Evolutionary conservation across 2,888 invertebrate species (phyloP), one percentile per base, ranked within the genome.

Genomic region (Boloria euphrosyne): DNA sequence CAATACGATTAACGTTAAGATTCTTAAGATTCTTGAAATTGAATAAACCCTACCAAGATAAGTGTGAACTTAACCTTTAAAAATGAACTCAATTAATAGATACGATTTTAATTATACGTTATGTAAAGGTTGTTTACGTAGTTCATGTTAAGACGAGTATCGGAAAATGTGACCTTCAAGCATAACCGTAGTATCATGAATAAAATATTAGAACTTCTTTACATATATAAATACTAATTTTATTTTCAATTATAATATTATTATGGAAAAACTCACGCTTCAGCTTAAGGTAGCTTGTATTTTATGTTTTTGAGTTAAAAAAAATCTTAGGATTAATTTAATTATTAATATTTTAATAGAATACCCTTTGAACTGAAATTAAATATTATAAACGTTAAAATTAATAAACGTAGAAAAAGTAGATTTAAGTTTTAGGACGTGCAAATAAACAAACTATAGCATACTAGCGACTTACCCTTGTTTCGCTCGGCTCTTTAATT

Each of bases 151-250:
- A 46, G 57, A 22, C 22, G 0, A 57, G n/a, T 57, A 46, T 57
- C 46, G 46, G 27, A 57, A 16, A 57, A 46, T 57, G 44, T 22
- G 57, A 57, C 57, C 27, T 57, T 46, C 46, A 46, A 27, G 10
- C 31, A 38, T 22, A 22, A 57, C 22, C 13, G 31, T 38, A 38
- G 31, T 38, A 27, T 13, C 46, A 57, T 57, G 57, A 57, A 57
- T 57, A 57, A 57, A 57, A 57, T 46, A 57, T 57, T 22, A 22
- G 13, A 22, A 4, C 22, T 27, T 2, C 46, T 57, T 46, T 46
- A 46, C 57, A 57, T 57, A 57, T 27, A 57, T 57, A 27, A 57
- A 57, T 57, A 57, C 46, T 57, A 57, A 57, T 57, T 57, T 22
- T 27, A 16, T 46, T 57, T 57, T 57, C 46, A 57, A 57, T 57